Evolutionary conservation across 2,113 vertebrate species (phyloP).

Genomic region (Istiophorus platypterus): DNA sequence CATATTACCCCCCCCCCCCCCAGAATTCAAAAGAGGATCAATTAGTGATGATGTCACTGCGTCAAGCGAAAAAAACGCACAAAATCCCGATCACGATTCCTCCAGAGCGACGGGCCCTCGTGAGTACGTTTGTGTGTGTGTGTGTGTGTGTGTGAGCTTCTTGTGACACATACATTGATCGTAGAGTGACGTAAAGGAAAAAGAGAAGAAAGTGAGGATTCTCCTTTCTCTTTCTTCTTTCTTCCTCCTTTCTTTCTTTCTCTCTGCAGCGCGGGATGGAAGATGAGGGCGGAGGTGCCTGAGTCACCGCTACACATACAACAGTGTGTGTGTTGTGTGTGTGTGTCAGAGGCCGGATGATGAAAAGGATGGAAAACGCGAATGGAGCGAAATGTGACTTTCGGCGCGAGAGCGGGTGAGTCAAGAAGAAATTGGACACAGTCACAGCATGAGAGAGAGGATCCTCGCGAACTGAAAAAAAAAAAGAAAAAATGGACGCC

Average conservation of each 20-base stretch:
- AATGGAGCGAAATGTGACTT: slow-evolving; percentile 43
- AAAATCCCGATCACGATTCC: slow-evolving; percentile 44
- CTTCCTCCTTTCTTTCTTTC: slow-evolving; percentile 25
- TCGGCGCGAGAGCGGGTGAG: slow-evolving; percentile 4
- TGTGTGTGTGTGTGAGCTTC: background rate
- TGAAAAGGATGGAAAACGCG: slow-evolving; percentile 30
- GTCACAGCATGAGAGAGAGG: too few species aligned
- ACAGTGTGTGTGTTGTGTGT: too few species aligned
- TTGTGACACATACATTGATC: slow-evolving; percentile 8
- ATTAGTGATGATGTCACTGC: slow-evolving; percentile 77
- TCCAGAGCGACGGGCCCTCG: background rate
- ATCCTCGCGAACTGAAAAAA: too few species aligned
- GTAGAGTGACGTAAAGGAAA: background rate
- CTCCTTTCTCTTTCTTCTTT: slow-evolving; percentile 15
- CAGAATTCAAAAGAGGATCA: slow-evolving; percentile 71
- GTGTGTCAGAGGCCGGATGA: slow-evolving; percentile 61
- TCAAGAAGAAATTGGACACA: too few species aligned
- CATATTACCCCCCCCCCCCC: slow-evolving; percentile 53
- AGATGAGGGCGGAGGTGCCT: slow-evolving; percentile 60
- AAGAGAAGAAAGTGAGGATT: background rate
- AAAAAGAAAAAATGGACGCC: slow-evolving; percentile 6
- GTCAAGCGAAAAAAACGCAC: slow-evolving; percentile 39
- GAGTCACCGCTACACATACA: slow-evolving; percentile 61
- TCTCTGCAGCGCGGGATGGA: slow-evolving; percentile 32
- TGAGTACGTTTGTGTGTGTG: background rate